phyloP scores from a whole-genome alignment of 1,140 invertebrate species.

The Hormaphis cornu region DNA sequence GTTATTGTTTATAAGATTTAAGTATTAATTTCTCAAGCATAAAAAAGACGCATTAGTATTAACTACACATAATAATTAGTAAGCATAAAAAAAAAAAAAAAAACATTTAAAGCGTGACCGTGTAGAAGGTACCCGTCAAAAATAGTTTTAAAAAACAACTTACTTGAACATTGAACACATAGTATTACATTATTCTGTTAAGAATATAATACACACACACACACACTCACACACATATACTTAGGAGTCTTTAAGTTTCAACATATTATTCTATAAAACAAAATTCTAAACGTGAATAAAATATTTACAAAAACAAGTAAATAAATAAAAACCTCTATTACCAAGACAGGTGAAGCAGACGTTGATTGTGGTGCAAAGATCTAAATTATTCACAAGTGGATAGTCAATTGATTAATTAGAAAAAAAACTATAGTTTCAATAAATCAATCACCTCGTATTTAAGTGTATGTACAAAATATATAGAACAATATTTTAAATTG shows the following conservation, averaged over 20 bases:
- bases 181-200: not conserved
- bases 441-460: constrained; percentile 14
- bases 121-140: not conserved
- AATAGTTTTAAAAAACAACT: not conserved
- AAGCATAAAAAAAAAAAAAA: not conserved
- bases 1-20: no score
- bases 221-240: no score
- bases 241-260: not conserved
- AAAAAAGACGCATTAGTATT: not conserved
- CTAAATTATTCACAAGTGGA: not conserved
- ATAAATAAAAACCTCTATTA: constrained; percentile 5
- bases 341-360: not conserved
- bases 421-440: not conserved
- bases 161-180: not conserved
- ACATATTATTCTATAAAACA: constrained; percentile 4
- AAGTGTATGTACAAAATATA: constrained; percentile 24
- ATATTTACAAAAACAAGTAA: not conserved
- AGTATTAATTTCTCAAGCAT: not conserved
- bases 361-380: not conserved
- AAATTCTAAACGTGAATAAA: constrained; percentile 1
- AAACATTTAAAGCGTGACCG: not conserved
- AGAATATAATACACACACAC: no score
- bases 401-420: not conserved
- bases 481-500: not conserved
- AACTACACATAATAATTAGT: not conserved